These are phyloP conservation scores for Hoplostethus atlanticus DNA, from an alignment of 2,797 vertebrate genomes.

Conservation along the genomic window DNA sequence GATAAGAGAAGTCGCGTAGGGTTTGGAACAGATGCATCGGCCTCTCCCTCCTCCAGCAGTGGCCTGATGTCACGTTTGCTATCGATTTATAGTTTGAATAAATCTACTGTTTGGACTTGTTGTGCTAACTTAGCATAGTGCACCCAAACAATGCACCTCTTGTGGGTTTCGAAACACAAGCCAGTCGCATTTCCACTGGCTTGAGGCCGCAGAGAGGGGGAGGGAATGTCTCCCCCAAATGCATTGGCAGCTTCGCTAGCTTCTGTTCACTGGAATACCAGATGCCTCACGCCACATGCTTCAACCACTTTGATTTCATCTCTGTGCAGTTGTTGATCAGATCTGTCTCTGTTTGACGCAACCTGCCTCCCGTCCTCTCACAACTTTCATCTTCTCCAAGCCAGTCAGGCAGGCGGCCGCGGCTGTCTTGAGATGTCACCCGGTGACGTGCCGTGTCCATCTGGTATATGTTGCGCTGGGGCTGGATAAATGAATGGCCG, in stretches of 20 bases:
- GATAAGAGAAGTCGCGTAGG: conserved; percentile 48
- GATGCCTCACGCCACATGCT: conserved; percentile 82
- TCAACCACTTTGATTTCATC: conserved; percentile 83
- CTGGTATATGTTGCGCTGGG: conserved; percentile 78
- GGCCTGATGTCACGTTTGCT: conserved; percentile 60
- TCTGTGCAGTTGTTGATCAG: conserved; percentile 83
- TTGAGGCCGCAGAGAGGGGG: conserved; percentile 61
- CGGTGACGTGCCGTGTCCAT: conserved; percentile 79
- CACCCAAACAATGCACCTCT: conserved; percentile 50
- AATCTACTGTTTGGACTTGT: conserved; percentile 52
- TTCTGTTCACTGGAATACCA: conserved; percentile 81
- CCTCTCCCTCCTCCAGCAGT: conserved; percentile 42
- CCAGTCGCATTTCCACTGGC: conserved; percentile 64
- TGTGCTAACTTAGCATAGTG: conserved; percentile 20
- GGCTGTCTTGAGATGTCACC: conserved; percentile 80
- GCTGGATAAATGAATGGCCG: conserved; percentile 75
- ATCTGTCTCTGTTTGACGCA: conserved; percentile 79
- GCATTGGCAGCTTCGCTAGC: conserved; percentile 72
- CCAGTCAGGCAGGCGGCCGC: conserved; percentile 65
- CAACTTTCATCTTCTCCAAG: conserved; percentile 79
- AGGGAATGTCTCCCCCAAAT: conserved; percentile 57
- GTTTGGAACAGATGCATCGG: conserved; percentile 57
- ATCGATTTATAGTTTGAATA: conserved; percentile 51
- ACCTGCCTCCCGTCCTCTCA: conserved; percentile 76
- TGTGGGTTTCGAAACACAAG: conserved; percentile 67